Evolutionary conservation across 1,140 invertebrate genomes (phyloP).

Genomic region (Brachionus calyciflorus): DNA sequence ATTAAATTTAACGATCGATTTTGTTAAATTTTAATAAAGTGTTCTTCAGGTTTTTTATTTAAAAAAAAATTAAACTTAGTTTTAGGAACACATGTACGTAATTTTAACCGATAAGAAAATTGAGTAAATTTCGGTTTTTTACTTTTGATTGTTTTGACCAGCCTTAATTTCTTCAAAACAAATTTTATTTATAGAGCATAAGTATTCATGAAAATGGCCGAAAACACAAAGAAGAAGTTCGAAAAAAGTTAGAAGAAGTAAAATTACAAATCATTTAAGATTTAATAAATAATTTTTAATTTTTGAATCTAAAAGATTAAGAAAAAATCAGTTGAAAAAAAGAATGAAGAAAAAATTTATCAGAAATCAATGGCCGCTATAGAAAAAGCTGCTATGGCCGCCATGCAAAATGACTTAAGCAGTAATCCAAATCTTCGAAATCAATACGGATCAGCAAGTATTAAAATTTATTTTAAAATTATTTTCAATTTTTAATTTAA

Average conservation of each 20-base stretch:
- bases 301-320: conserved; percentile 11
- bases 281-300: background rate
- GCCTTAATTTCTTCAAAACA: background rate
- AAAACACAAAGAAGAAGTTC: conserved; percentile 34
- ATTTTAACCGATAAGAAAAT: no score
- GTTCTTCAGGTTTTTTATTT: no score
- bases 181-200: background rate
- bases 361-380: conserved; percentile 31
- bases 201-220: conserved; percentile 39
- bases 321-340: conserved; percentile 30
- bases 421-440: conserved; percentile 23
- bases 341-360: conserved; percentile 17
- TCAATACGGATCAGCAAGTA: background rate
- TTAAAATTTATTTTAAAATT: background rate
- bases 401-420: conserved; percentile 13
- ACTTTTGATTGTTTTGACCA: no score
- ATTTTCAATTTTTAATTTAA: background rate
- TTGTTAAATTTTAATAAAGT: no score
- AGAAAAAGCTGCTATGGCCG: conserved; percentile 22
- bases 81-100: no score
- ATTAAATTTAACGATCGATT: no score
- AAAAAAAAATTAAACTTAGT: no score
- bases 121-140: no score
- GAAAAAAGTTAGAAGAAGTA: conserved; percentile 10
- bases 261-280: background rate